These are phyloP conservation scores for Erpornis zantholeuca DNA, from an alignment of 2,113 vertebrate genomes.

Conservation along the genomic window DNA sequence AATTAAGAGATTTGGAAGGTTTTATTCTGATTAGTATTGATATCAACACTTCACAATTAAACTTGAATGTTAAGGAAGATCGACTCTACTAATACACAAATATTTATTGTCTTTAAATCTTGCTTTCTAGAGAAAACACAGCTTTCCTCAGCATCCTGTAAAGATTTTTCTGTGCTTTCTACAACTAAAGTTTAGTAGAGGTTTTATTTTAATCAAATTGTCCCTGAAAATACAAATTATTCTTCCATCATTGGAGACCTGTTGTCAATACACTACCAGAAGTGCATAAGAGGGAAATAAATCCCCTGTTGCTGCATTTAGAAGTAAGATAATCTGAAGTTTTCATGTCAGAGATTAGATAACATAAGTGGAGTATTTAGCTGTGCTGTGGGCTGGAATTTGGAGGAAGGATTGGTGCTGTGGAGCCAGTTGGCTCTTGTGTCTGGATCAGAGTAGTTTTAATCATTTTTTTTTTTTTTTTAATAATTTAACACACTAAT, in stretches of 20 bases:
- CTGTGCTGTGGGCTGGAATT: neutral
- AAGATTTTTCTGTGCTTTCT: neutral
- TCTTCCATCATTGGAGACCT: neutral
- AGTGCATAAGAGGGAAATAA: neutral
- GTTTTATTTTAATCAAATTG: neutral
- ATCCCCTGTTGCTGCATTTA: neutral
- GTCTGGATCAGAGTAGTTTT: neutral
- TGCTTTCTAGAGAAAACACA: neutral
- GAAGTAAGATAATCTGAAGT: neutral
- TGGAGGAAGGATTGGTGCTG: neutral
- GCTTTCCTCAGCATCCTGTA: neutral
- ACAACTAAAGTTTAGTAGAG: neutral
- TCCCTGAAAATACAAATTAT: neutral
- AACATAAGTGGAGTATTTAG: neutral
- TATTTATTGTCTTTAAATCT: neutral
- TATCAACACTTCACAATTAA: neutral
- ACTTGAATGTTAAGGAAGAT: neutral
- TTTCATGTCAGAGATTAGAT: neutral
- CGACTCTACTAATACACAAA: neutral
- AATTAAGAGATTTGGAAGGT: neutral
- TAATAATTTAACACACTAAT: neutral
- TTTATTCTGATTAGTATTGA: neutral
- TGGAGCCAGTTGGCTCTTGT: neutral
- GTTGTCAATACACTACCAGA: neutral
- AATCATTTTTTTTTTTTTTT: neutral